Percentiles rank a stretch among this genome's conserved stretches.
Evolutionary conservation across 2,797 vertebrate species (phyloP).

Genomic region (Phalanger gymnotis): DNA sequence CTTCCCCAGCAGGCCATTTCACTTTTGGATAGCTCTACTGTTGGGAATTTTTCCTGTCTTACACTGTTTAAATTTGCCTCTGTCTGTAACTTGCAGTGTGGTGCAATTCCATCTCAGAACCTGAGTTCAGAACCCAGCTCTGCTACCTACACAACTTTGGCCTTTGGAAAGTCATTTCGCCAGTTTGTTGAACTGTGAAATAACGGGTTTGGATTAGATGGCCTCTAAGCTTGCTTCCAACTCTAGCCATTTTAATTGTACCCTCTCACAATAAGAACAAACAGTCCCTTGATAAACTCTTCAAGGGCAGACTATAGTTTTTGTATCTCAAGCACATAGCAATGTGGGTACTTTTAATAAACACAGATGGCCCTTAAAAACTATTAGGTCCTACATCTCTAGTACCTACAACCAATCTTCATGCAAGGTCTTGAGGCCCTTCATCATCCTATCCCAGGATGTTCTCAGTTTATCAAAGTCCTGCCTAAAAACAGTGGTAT

Average conservation of each 20-base stretch:
- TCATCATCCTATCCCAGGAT: neutral
- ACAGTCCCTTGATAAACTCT: neutral
- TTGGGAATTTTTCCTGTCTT: neutral
- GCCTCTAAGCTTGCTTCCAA: neutral
- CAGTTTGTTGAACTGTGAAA: neutral
- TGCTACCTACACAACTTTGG: neutral
- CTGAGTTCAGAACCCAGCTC: neutral
- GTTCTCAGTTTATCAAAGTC: neutral
- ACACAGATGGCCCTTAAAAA: neutral
- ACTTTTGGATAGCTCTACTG: neutral
- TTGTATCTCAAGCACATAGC: neutral
- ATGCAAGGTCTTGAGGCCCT: neutral
- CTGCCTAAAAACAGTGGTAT: neutral
- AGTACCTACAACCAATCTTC: neutral
- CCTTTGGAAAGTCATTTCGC: neutral
- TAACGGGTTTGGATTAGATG: neutral
- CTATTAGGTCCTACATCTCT: neutral
- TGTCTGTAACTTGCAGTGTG: neutral
- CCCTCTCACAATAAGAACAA: neutral
- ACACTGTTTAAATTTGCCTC: too few species aligned
- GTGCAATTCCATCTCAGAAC: neutral
- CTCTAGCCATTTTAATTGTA: neutral
- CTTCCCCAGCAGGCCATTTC: neutral
- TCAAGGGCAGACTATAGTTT: neutral
- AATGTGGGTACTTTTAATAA: neutral